These are phyloP conservation scores for Danio aesculapii DNA, from an alignment of 2,797 vertebrate genomes.

Conservation along the genomic window DNA sequence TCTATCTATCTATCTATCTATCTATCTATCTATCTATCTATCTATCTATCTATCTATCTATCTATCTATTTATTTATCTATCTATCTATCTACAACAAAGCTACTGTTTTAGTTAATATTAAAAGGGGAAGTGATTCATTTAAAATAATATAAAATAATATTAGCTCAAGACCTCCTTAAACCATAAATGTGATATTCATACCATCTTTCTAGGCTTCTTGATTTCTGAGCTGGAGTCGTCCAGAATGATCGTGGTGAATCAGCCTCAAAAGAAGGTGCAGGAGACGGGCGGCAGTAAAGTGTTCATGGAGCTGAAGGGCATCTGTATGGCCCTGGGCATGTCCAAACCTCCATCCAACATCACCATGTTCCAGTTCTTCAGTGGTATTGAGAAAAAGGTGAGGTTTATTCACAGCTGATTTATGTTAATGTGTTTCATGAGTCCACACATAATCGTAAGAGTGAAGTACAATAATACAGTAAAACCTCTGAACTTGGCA, in stretches of 20 bases:
- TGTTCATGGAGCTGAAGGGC: constrained; percentile 94
- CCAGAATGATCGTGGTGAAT: constrained; percentile 92
- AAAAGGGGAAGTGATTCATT: neutral
- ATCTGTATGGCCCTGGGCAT: constrained; percentile 96
- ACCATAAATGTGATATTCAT: neutral
- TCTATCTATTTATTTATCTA: no score
- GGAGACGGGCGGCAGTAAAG: constrained; percentile 85
- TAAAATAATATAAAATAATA: neutral
- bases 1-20: no score
- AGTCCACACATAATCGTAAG: neutral
- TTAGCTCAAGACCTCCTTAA: neutral
- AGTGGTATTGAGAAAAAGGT: constrained; percentile 99
- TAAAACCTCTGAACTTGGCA: no score
- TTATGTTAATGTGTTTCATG: neutral
- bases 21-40: no score
- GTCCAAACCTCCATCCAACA: constrained; percentile 97
- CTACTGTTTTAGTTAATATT: no score
- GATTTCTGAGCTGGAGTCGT: constrained; percentile 96
- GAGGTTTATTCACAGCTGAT: constrained; percentile 33
- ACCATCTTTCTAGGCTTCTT: constrained; percentile 85
- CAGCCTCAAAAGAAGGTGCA: constrained; percentile 86
- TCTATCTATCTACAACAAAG: no score
- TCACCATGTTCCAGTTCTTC: constrained; percentile 99
- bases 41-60: no score
- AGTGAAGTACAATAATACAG: no score